Conservation (phyloP, 2,888 invertebrate species). For the Apotomis turbidana region DNA sequence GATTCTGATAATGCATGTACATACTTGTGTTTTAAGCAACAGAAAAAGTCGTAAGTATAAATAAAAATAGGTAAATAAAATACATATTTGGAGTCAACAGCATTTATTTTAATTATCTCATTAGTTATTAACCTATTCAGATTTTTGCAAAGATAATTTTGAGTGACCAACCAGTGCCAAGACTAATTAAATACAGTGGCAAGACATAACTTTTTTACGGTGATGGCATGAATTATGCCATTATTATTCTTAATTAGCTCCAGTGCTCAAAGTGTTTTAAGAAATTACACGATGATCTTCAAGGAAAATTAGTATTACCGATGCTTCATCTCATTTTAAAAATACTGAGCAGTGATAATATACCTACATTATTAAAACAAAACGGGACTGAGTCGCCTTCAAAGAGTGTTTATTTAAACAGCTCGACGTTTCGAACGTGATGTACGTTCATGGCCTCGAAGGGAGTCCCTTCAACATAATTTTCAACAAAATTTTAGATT, state of each 20-base stretch:
- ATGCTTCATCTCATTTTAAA: background rate
- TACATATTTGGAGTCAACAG: background rate
- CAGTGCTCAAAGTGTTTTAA: background rate
- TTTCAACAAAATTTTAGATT: too few species aligned
- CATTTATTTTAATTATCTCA: background rate
- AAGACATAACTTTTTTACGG: background rate
- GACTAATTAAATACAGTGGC: background rate
- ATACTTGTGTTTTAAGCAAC: too few species aligned
- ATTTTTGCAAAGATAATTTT: background rate
- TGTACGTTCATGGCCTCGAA: too few species aligned
- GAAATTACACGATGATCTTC: slow-evolving; percentile 5
- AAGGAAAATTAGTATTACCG: background rate
- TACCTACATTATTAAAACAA: too few species aligned
- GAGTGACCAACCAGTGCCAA: slow-evolving; percentile 1
- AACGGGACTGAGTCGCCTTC: too few species aligned
- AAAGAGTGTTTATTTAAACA: too few species aligned
- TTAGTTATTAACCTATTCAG: background rate
- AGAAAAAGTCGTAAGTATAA: too few species aligned
- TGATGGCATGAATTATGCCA: background rate
- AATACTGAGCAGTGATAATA: background rate
- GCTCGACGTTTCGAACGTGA: too few species aligned
- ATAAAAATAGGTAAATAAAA: too few species aligned
- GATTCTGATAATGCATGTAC: too few species aligned
- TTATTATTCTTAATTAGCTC: slow-evolving; percentile 1
- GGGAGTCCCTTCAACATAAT: too few species aligned